A percentile compares a stretch with the other conserved stretches of the same genome.
Conservation (phyloP, 2,113 vertebrate genomes). For the zebrafish (Danio rerio) region GRCz12tu NC_133199.1:22943501-22944000, state of each 20-base stretch:
- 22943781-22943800: constrained; percentile 70
- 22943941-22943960: constrained; percentile 28
- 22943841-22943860: constrained; percentile 65
- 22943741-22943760: constrained; percentile 61
- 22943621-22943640: constrained; percentile 39
- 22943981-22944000: background rate
- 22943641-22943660: constrained; percentile 39
- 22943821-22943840: constrained; percentile 67
- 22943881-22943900: constrained; percentile 19
- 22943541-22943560: background rate
- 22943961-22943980: constrained; percentile 34
- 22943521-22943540: constrained; percentile 25
- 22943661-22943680: constrained; percentile 47
- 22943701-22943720: constrained; percentile 33
- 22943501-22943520: constrained; percentile 1
- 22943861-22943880: constrained; percentile 37
- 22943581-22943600: constrained; percentile 28
- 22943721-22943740: constrained; percentile 52
- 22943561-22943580: constrained; percentile 31
- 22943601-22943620: constrained; percentile 29
- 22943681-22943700: constrained; percentile 51
- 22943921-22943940: constrained; percentile 32
- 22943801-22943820: constrained; percentile 57
- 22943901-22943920: constrained; percentile 3
- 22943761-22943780: constrained; percentile 75